Evolutionary conservation across 2,888 invertebrate species (phyloP).

Genomic region (Lasius platythorax): DNA sequence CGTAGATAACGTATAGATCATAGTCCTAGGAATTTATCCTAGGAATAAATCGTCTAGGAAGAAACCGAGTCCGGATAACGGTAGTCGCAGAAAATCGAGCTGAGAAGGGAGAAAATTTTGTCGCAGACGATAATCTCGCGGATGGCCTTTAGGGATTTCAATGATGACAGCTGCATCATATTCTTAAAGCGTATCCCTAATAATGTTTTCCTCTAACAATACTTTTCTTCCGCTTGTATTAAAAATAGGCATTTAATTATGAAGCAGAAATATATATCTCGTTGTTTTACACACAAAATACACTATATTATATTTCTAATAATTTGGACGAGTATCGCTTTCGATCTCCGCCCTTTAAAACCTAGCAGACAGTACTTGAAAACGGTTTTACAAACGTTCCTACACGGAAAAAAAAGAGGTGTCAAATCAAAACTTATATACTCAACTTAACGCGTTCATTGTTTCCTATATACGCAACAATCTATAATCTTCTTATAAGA

Average conservation of each 20-base stretch:
- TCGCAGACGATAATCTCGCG: constrained; percentile 19
- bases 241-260: too few relatives aligned
- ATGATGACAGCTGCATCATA: neutral
- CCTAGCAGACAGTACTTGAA: too few relatives aligned
- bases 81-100: constrained; percentile 11
- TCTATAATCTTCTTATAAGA: too few relatives aligned
- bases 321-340: neutral
- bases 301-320: neutral
- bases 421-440: too few relatives aligned
- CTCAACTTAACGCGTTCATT: too few relatives aligned
- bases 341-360: neutral
- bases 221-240: too few relatives aligned
- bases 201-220: too few relatives aligned
- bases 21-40: constrained; percentile 48
- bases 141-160: neutral
- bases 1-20: constrained; percentile 57
- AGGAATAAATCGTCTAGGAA: constrained; percentile 49
- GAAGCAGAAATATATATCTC: neutral
- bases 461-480: too few relatives aligned
- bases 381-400: too few relatives aligned
- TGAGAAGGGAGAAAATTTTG: constrained; percentile 5
- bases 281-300: neutral
- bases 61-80: neutral
- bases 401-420: too few relatives aligned
- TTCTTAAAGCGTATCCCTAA: neutral